Evolutionary conservation across 2,888 invertebrate species (phyloP).

Genomic region (Idaea biselata): DNA sequence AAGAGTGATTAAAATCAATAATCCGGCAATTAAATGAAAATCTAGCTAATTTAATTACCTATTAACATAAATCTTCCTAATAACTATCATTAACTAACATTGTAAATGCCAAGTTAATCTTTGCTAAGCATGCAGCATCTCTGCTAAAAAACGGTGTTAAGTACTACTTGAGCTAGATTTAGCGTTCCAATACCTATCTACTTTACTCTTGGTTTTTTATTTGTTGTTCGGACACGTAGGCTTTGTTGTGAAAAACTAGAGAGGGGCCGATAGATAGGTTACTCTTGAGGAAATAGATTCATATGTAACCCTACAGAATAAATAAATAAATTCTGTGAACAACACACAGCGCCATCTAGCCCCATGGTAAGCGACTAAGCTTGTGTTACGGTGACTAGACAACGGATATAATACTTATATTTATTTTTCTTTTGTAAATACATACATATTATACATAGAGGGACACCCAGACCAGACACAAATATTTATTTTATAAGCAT

Average conservation of each 20-base stretch:
- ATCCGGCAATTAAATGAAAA: not conserved
- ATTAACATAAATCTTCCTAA: not conserved
- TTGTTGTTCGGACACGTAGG: not conserved
- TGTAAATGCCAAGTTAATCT: not conserved
- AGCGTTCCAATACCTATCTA: not conserved
- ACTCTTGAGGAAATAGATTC: not conserved
- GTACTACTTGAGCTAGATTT: not conserved
- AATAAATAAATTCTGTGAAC: no score
- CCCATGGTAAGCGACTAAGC: no score
- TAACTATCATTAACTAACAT: not conserved
- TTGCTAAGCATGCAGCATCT: not conserved
- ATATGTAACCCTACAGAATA: no score
- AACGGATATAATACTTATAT: no score
- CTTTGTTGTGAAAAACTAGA: not conserved
- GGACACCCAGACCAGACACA: no score
- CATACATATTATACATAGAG: no score
- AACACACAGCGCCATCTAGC: no score
- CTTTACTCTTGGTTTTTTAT: not conserved
- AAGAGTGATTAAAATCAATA: not conserved
- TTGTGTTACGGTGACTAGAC: no score
- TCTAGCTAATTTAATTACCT: no score
- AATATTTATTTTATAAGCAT: no score
- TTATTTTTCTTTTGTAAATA: no score
- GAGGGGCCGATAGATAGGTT: not conserved
- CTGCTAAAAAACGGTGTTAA: not conserved